These are phyloP conservation scores for Neolamprologus cancellatus DNA, from an alignment of 2,113 vertebrate species.

Conservation along the genomic window DNA sequence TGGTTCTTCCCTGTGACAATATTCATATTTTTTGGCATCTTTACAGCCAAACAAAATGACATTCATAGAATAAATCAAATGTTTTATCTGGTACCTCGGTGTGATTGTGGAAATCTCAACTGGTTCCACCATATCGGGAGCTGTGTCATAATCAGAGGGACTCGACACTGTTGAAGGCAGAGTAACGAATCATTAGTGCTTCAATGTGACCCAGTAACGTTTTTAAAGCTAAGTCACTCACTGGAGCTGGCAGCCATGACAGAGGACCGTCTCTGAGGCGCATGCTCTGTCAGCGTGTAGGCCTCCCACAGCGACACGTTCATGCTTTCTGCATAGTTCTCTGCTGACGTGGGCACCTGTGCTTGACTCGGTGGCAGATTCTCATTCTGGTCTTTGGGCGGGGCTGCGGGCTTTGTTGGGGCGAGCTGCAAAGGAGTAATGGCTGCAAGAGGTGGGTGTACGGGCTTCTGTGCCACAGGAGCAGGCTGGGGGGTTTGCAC, in stretches of 20 bases:
- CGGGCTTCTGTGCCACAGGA: conserved; percentile 3
- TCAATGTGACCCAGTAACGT: background rate
- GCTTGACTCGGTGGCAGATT: background rate
- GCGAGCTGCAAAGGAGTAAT: conserved; percentile 54
- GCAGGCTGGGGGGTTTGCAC: conserved; percentile 10
- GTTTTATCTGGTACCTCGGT: conserved; percentile 59
- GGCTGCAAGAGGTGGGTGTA: conserved; percentile 26
- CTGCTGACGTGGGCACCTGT: background rate
- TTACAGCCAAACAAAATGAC: background rate
- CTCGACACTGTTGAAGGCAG: conserved; percentile 61
- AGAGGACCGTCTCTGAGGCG: conserved; percentile 43
- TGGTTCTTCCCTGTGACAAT: conserved; percentile 65
- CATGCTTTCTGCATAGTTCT: conserved; percentile 59
- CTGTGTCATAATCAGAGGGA: conserved; percentile 86
- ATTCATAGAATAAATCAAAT: background rate
- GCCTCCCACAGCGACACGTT: conserved; percentile 59
- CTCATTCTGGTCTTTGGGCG: background rate
- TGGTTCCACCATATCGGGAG: conserved; percentile 77
- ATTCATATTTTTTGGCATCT: background rate
- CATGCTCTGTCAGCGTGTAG: conserved; percentile 61
- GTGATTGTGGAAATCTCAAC: conserved; percentile 63
- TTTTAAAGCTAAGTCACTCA: conserved; percentile 17
- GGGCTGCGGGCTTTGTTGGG: background rate
- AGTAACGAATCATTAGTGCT: background rate
- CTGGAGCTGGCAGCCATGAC: conserved; percentile 61